phyloP scores from a whole-genome alignment of 2,113 vertebrate genomes.

The Thryonomys swinderianus region DNA sequence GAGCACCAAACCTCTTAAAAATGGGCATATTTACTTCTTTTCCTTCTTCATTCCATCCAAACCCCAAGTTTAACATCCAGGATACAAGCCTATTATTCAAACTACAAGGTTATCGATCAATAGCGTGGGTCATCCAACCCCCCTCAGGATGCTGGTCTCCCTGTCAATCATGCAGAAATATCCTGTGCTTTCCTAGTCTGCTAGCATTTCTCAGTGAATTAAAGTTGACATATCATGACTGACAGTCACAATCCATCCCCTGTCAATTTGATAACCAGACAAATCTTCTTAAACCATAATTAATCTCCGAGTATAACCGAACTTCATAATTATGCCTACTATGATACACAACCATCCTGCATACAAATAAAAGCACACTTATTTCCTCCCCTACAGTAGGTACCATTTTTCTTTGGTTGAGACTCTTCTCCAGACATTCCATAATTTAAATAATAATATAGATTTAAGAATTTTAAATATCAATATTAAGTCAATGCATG shows the following conservation, averaged over 20 bases:
- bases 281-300: background rate
- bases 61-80: background rate
- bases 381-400: background rate
- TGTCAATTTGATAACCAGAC: background rate
- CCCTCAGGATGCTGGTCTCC: background rate
- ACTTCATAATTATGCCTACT: background rate
- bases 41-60: background rate
- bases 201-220: background rate
- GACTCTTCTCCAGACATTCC: background rate
- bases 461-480: background rate
- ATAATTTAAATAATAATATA: background rate
- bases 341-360: background rate
- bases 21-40: background rate
- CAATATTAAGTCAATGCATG: background rate
- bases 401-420: background rate
- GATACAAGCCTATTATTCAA: background rate
- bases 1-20: background rate
- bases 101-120: background rate
- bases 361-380: background rate
- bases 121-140: background rate
- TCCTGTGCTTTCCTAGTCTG: background rate
- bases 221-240: background rate
- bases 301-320: background rate
- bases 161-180: background rate
- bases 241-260: background rate